phyloP scores from a whole-genome alignment of 2,113 vertebrate species.

The Daboia siamensis region DNA sequence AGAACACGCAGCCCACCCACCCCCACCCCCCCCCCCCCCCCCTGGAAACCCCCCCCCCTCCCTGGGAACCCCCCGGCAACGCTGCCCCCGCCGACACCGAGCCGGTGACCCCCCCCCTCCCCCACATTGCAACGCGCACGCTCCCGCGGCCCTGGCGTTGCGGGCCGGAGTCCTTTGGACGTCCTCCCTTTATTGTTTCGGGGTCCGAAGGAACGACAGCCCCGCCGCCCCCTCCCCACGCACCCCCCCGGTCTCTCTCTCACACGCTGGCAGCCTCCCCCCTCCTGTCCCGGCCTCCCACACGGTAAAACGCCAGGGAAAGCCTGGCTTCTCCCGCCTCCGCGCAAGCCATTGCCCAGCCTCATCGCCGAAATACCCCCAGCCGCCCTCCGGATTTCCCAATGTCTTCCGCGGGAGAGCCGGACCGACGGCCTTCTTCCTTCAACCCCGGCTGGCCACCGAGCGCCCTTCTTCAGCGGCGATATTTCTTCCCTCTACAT shows the following conservation, averaged over 20 bases:
- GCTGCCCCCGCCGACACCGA: neutral
- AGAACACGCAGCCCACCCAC: neutral
- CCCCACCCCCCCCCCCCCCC: neutral
- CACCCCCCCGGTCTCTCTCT: neutral
- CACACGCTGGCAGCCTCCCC: too few relatives aligned
- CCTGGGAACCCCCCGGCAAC: neutral
- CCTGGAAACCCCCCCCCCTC: neutral
- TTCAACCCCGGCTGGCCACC: neutral
- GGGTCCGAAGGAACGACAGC: neutral
- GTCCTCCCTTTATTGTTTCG: neutral
- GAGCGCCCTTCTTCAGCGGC: neutral
- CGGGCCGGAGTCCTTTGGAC: neutral
- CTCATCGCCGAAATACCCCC: neutral
- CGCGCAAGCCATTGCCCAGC: neutral
- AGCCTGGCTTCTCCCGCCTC: neutral
- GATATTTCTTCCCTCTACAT: neutral
- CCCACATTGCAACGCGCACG: neutral
- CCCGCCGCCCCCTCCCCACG: rapidly evolving
- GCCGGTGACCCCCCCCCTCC: neutral
- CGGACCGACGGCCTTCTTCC: neutral
- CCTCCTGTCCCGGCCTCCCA: neutral
- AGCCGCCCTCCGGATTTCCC: neutral
- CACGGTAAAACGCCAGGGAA: neutral
- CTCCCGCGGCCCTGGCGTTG: neutral
- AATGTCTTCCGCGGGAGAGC: neutral